Evolutionary conservation across 2,797 vertebrate genomes (phyloP).

Genomic region (Danionella dracula): DNA sequence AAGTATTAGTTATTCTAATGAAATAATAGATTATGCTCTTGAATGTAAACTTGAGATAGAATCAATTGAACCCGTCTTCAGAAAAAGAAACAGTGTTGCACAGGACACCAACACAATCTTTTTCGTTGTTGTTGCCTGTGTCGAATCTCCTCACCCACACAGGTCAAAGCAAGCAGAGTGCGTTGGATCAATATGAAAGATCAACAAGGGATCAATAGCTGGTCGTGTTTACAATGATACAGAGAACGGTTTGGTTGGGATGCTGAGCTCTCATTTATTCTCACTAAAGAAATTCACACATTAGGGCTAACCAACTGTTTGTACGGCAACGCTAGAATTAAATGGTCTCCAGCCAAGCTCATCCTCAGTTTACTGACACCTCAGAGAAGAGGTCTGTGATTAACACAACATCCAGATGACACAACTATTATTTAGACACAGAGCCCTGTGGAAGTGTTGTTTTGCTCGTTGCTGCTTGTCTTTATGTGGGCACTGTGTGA

Average conservation of each 20-base stretch:
- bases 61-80: too few species aligned
- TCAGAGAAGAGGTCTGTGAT: slow-evolving; percentile 36
- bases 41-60: too few species aligned
- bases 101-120: neutral
- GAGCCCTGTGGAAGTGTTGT: slow-evolving; percentile 22
- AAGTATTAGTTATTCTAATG: too few species aligned
- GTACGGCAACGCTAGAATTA: slow-evolving; percentile 38
- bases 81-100: neutral
- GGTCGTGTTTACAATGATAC: slow-evolving; percentile 4
- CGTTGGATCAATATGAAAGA: slow-evolving; percentile 28
- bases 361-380: slow-evolving; percentile 37
- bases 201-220: slow-evolving; percentile 31
- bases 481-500: neutral
- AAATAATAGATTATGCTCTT: too few species aligned
- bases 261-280: slow-evolving; percentile 33
- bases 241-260: slow-evolving; percentile 17
- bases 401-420: slow-evolving; percentile 41
- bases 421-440: slow-evolving; percentile 42
- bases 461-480: neutral
- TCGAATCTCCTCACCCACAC: neutral
- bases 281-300: slow-evolving; percentile 30
- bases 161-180: neutral
- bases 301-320: slow-evolving; percentile 40
- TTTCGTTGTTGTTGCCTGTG: neutral
- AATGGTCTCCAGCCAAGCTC: slow-evolving; percentile 39